Percentiles rank a stretch among this genome's conserved stretches.
These are phyloP conservation scores for Hippocampus kuda DNA, from an alignment of 2,797 vertebrate species.

Conservation along the genomic window DNA sequence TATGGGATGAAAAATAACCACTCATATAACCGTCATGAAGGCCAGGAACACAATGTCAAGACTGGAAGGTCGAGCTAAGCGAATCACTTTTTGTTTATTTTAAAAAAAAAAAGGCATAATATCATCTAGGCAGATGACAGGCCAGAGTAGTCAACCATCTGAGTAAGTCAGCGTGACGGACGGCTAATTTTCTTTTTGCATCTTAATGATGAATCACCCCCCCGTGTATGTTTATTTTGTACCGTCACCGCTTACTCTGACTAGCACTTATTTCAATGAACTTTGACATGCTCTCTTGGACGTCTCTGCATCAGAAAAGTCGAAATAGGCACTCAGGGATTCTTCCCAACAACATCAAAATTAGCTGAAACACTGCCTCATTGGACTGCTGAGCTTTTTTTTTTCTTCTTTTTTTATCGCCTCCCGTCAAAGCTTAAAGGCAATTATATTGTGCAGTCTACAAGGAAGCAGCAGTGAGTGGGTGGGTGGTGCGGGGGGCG, in stretches of 20 bases:
- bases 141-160: background rate
- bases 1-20: background rate
- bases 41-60: background rate
- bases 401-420: background rate
- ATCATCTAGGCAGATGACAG: background rate
- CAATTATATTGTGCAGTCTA: background rate
- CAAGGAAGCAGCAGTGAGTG: background rate
- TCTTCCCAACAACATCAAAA: conserved; percentile 1
- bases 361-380: too few species aligned
- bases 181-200: conserved; percentile 2
- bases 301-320: background rate
- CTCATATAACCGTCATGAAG: background rate
- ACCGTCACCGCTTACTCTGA: background rate
- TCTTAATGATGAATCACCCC: conserved; percentile 3
- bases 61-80: background rate
- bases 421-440: background rate
- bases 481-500: background rate
- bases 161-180: background rate
- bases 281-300: background rate
- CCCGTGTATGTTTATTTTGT: conserved; percentile 3
- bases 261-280: conserved; percentile 9
- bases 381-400: background rate
- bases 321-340: background rate
- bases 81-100: background rate
- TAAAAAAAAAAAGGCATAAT: background rate